Conservation (phyloP, 1,140 invertebrate species). For the honey bee (Apis mellifera) region Amel_HAv3.1 CM009931.2:14743501-14744000, state of each 20-base stretch:
- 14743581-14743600: slow-evolving; percentile 6
- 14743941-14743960: background rate
- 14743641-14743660: background rate
- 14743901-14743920: slow-evolving; percentile 13
- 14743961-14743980: background rate
- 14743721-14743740: slow-evolving; percentile 11
- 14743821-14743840: slow-evolving; percentile 41
- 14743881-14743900: slow-evolving; percentile 3
- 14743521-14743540: background rate
- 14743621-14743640: background rate
- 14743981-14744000: background rate
- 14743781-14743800: slow-evolving; percentile 25
- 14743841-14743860: slow-evolving; percentile 50
- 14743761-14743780: background rate
- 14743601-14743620: background rate
- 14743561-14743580: background rate
- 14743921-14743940: slow-evolving; percentile 16
- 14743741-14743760: slow-evolving; percentile 33
- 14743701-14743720: background rate
- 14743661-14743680: slow-evolving; percentile 28
- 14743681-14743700: slow-evolving; percentile 18
- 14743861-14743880: slow-evolving; percentile 42
- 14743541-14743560: slow-evolving; percentile 1
- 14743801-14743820: slow-evolving; percentile 45
- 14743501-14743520: slow-evolving; percentile 64